These are phyloP conservation scores for Pongo pygmaeus DNA, from an alignment of 2,113 vertebrate species.

Conservation along the genomic window DNA sequence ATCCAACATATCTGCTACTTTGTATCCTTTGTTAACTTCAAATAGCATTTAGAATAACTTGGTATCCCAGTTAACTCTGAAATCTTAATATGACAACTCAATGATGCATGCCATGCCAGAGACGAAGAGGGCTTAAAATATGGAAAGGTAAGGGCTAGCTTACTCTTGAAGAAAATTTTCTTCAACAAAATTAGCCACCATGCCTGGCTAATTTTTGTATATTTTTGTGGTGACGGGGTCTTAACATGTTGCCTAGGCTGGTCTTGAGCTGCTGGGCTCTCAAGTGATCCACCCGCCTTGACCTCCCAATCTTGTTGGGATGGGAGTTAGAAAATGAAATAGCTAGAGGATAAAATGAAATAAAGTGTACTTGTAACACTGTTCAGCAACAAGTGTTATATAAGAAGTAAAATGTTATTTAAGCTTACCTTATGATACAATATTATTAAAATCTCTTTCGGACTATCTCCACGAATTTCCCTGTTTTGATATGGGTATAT, in stretches of 20 bases:
- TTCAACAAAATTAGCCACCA: background rate
- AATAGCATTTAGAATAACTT: background rate
- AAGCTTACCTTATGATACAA: background rate
- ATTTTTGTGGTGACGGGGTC: too few species aligned
- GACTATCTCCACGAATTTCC: background rate
- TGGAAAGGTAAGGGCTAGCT: background rate
- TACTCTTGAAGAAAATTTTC: background rate
- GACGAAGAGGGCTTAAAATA: background rate
- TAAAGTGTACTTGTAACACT: background rate
- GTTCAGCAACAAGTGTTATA: background rate
- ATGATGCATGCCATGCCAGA: background rate
- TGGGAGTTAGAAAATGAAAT: background rate
- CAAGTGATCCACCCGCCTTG: too few species aligned
- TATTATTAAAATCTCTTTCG: background rate
- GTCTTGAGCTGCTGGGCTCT: too few species aligned
- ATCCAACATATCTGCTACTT: background rate
- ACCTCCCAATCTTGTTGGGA: background rate
- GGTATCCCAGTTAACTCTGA: background rate
- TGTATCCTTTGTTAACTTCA: background rate
- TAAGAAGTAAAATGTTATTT: slow-evolving; percentile 31
- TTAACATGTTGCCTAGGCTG: too few species aligned
- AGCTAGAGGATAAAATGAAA: background rate
- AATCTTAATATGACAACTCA: background rate
- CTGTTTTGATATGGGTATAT: background rate
- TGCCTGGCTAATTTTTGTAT: too few species aligned